These are phyloP conservation scores for Andrena cerasifolii DNA, from an alignment of 1,140 invertebrate species.

Conservation along the genomic window DNA sequence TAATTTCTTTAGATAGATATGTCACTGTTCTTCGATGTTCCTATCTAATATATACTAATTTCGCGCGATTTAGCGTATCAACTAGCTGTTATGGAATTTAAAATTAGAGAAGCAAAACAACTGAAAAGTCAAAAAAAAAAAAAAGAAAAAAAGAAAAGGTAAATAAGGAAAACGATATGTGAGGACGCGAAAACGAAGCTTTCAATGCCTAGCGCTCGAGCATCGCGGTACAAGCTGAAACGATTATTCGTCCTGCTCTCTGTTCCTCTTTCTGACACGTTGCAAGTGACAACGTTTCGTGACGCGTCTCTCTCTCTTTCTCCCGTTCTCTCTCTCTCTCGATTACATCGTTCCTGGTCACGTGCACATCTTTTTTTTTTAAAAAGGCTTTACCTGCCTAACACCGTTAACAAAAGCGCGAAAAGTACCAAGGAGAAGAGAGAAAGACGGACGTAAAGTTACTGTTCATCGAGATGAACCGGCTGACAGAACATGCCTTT, in stretches of 20 bases:
- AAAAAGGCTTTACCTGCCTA: no score
- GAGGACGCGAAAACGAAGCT: conserved; percentile 18
- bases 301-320: neutral
- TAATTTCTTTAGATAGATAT: conserved; percentile 21
- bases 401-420: no score
- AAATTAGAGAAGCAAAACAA: conserved; percentile 10
- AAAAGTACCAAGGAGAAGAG: neutral
- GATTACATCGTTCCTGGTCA: conserved; percentile 8
- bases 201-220: conserved; percentile 19
- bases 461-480: neutral
- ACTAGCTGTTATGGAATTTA: conserved; percentile 36
- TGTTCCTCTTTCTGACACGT: neutral
- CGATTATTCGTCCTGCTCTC: neutral
- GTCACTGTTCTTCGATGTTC: conserved; percentile 56
- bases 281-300: no score
- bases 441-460: neutral
- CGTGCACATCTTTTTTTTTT: no score
- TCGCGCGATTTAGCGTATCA: conserved; percentile 20
- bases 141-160: conserved; percentile 10
- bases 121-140: neutral
- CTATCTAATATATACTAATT: conserved; percentile 49
- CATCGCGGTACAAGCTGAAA: neutral
- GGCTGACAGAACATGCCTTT: neutral
- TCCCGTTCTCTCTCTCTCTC: neutral
- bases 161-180: neutral